phyloP scores from a whole-genome alignment of 2,888 invertebrate species.

The Pollenia angustigena region DNA sequence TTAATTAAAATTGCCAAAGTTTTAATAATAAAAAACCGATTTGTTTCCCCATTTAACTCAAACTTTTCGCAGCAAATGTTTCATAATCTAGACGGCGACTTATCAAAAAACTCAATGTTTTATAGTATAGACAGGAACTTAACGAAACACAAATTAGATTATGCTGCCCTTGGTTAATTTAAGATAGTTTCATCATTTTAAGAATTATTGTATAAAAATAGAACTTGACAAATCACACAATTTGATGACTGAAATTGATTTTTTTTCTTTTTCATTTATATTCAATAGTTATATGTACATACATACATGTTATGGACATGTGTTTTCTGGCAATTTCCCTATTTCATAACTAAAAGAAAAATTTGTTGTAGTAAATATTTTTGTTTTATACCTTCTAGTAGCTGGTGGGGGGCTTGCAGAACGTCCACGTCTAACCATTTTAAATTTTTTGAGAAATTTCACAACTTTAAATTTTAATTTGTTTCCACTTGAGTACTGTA shows the following conservation, averaged over 20 bases:
- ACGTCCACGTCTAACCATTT: constrained; percentile 91
- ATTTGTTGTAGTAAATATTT: neutral
- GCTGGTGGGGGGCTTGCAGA: constrained; percentile 89
- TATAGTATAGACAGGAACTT: too few relatives aligned
- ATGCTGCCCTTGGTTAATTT: neutral
- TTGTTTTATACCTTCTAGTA: constrained; percentile 85
- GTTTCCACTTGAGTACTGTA: neutral
- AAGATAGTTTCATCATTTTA: constrained; percentile 19
- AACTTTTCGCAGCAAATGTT: too few relatives aligned
- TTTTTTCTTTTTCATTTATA: too few relatives aligned
- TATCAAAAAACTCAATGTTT: too few relatives aligned
- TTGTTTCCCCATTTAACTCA: too few relatives aligned
- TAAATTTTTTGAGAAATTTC: constrained; percentile 76
- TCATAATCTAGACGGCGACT: too few relatives aligned
- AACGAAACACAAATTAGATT: neutral
- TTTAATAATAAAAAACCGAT: too few relatives aligned
- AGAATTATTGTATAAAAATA: neutral
- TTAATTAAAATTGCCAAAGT: too few relatives aligned
- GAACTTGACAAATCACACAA: neutral
- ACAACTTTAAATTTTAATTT: constrained; percentile 22
- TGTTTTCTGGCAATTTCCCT: constrained; percentile 24
- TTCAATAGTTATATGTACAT: neutral
- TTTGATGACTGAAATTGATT: too few relatives aligned
- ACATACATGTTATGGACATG: neutral
- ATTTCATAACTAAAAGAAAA: constrained; percentile 37